Percentiles rank a stretch among this genome's conserved stretches.
Conservation (phyloP, 2,797 vertebrate species). For the Coluber constrictor region DNA sequence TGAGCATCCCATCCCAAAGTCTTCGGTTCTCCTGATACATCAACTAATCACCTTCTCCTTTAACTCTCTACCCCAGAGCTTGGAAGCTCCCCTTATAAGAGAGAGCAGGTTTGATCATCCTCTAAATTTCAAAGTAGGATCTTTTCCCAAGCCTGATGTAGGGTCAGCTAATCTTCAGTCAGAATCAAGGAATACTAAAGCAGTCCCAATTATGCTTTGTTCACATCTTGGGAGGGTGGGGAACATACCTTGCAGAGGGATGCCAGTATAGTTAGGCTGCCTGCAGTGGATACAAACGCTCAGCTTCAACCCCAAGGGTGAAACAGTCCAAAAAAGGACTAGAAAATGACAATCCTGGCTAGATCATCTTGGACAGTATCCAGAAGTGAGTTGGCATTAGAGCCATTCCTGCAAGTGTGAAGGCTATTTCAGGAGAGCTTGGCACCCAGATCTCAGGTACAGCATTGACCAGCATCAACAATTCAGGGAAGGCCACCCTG, state of each 20-base stretch:
- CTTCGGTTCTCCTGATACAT: background rate
- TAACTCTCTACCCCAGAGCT: background rate
- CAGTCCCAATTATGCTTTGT: background rate
- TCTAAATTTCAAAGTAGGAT: background rate
- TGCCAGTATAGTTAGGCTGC: background rate
- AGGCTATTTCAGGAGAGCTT: background rate
- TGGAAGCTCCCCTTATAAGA: background rate
- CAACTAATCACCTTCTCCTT: background rate
- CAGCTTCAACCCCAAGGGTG: background rate
- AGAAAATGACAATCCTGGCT: background rate
- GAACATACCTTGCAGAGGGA: background rate
- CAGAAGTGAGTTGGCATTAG: background rate
- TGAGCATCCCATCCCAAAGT: background rate
- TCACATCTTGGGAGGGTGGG: background rate
- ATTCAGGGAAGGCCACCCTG: background rate
- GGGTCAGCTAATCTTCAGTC: background rate
- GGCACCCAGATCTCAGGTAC: background rate
- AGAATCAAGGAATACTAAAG: background rate
- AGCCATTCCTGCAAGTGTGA: background rate
- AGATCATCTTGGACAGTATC: background rate
- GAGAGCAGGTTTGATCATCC: background rate
- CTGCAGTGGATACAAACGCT: background rate
- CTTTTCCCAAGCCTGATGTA: background rate
- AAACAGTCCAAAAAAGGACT: background rate
- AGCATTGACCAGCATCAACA: background rate